Evolutionary conservation across 2,113 vertebrate genomes (phyloP), one percentile per base, ranked within the genome.

Genomic region (Equus przewalskii): DNA sequence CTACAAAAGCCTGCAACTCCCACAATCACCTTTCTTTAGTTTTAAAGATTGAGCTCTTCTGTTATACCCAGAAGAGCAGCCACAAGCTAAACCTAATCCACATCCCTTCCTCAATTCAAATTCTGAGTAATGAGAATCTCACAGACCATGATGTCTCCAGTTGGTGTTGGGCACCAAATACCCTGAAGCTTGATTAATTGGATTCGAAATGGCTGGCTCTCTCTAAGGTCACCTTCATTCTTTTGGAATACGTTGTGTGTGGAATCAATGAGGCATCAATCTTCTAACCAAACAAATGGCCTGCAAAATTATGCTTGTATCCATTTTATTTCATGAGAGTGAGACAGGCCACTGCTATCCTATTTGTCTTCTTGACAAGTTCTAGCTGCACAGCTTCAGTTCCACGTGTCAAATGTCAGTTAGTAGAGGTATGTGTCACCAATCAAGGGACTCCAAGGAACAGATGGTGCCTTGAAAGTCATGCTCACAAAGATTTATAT

Each of bases 331-430:
- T 90, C 97, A 72, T 84, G 89, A 97, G 76, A 30, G 7, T 69
- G 28, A 97, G 81, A 87, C 58, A 41, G 97, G 91, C 8, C 79
- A 80, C 65, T 96, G 89, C 69, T 49, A 46, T 22, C 70, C 70
- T 90, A 94, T 97, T 92, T 97, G 92, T 98, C 96, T 96, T 96
- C 83, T 87, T 96, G 96, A 96, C 97, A 98, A 91, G 85, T 76
- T 95, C 60, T 93, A 87, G 79, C 58, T 95, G 60, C 65, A 89
- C 49, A 44, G 72, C 56, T 84, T 96, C 46, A 92, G 64, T 56
- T 82, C 75, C 89, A 72, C 19, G 16, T 91, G 79, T 95, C 96
- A 64, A 91, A 28, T 91, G 70, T 92, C 97, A 95, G 88, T 95
- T 93, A 91, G 75, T 12, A 44, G 65, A 97, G 82, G 79, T 79